These are phyloP conservation scores for Vollenhovia emeryi DNA, from an alignment of 1,140 invertebrate genomes.

Conservation along the genomic window DNA sequence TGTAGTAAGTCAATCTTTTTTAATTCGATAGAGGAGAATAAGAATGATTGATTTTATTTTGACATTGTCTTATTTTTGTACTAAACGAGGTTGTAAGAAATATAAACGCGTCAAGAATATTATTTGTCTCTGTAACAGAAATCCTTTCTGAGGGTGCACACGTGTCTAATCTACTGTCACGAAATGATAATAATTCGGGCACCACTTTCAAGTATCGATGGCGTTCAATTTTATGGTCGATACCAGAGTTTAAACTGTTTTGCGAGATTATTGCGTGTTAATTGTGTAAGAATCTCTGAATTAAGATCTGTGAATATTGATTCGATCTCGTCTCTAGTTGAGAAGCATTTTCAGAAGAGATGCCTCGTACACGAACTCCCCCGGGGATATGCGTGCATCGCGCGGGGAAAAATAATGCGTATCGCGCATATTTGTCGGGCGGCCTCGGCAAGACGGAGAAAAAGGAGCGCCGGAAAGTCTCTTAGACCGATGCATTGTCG, in stretches of 20 bases:
- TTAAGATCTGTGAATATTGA: not conserved
- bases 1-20: no score
- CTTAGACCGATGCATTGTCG: slow-evolving; percentile 29
- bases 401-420: slow-evolving; percentile 24
- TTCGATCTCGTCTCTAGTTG: not conserved
- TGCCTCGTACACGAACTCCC: not conserved
- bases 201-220: not conserved
- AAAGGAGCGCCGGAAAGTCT: not conserved
- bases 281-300: not conserved
- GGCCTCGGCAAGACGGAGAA: not conserved
- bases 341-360: slow-evolving; percentile 1
- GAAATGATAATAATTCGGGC: not conserved
- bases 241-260: not conserved
- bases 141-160: no score
- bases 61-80: no score
- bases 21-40: no score
- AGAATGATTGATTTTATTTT: no score
- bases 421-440: slow-evolving; percentile 18
- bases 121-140: no score
- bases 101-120: no score
- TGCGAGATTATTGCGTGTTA: not conserved
- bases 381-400: not conserved
- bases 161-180: not conserved
- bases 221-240: not conserved
- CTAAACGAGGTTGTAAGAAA: no score